phyloP scores from a whole-genome alignment of 1,140 invertebrate species.

The Plutomurus gul region DNA sequence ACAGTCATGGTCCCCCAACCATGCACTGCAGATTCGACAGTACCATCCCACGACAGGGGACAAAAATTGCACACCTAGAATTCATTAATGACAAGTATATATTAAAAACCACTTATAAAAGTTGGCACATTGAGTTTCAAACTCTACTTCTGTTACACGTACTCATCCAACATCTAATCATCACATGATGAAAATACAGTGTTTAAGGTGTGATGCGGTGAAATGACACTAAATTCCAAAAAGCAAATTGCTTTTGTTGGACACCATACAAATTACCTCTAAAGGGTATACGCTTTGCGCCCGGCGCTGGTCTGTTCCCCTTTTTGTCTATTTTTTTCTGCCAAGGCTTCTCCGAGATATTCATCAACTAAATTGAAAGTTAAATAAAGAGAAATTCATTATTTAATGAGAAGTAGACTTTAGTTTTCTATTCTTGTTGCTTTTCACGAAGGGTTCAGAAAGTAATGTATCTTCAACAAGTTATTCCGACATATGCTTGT shows the following conservation, averaged over 20 bases:
- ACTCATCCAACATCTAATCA: constrained; percentile 5
- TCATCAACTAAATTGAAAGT: background rate
- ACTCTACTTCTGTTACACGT: background rate
- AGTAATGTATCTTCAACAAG: background rate
- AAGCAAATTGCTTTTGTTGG: constrained; percentile 20
- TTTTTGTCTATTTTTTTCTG: constrained; percentile 35
- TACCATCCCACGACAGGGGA: constrained; percentile 85
- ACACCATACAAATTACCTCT: constrained; percentile 47
- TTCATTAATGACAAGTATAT: constrained; percentile 13
- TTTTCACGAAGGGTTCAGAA: background rate
- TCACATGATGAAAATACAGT: constrained; percentile 2
- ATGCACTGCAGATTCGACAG: constrained; percentile 80
- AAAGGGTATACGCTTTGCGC: constrained; percentile 50
- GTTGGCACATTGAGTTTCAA: background rate
- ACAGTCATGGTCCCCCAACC: constrained; percentile 85
- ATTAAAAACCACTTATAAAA: background rate
- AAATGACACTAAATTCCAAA: constrained; percentile 17
- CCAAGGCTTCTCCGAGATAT: background rate
- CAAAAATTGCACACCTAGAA: constrained; percentile 77
- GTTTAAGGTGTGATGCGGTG: constrained; percentile 7
- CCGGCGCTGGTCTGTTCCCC: constrained; percentile 28
- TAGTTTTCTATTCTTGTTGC: background rate
- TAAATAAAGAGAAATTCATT: background rate
- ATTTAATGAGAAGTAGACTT: background rate
- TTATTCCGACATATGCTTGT: constrained; percentile 40